Conservation (phyloP, 2,113 vertebrate species). For the Sisor rabdophorus region DNA sequence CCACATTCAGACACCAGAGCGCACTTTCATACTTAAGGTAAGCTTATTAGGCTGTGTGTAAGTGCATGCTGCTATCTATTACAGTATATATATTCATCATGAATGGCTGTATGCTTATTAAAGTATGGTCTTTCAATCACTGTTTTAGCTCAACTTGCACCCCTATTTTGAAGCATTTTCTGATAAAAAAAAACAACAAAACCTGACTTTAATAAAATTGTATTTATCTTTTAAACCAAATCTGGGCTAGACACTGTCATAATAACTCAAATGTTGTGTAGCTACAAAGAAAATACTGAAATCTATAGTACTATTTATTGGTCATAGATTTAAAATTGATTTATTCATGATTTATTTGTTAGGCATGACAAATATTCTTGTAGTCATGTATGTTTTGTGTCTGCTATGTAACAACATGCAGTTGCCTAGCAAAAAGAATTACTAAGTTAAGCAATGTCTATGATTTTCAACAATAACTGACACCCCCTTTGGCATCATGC, state of each 20-base stretch:
- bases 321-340: neutral
- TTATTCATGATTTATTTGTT: neutral
- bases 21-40: conserved; percentile 86
- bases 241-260: too few relatives aligned
- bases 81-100: neutral
- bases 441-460: neutral
- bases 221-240: too few relatives aligned
- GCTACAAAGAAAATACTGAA: neutral
- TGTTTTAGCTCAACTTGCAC: too few relatives aligned
- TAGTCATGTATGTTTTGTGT: neutral
- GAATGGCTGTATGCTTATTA: neutral
- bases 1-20: conserved; percentile 82
- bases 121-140: neutral
- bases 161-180: too few relatives aligned
- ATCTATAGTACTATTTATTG: neutral
- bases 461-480: neutral
- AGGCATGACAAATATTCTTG: neutral
- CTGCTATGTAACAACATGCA: neutral
- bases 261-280: too few relatives aligned
- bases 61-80: neutral
- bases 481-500: neutral
- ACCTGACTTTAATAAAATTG: too few relatives aligned
- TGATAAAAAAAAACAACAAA: too few relatives aligned
- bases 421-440: neutral
- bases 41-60: neutral